These are phyloP conservation scores for Epicauta chinensis DNA, from an alignment of 1,140 invertebrate genomes.

Conservation along the genomic window DNA sequence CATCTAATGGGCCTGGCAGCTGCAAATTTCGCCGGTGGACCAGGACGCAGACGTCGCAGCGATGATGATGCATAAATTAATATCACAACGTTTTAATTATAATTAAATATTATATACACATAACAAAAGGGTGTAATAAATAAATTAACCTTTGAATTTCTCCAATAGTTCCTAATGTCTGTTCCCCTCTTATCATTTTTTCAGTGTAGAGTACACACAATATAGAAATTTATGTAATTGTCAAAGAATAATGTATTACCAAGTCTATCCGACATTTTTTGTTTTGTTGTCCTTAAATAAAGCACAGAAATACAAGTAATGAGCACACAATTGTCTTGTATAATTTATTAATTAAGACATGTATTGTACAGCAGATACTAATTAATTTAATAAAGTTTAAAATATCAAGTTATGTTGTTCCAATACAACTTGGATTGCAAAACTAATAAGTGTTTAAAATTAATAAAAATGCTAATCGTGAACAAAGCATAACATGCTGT, in stretches of 20 bases:
- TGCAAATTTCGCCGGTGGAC: constrained; percentile 79
- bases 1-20: constrained; percentile 82
- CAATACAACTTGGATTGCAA: no score
- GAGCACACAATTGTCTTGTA: constrained; percentile 6
- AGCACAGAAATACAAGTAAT: constrained; percentile 8
- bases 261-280: not conserved
- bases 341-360: constrained; percentile 11
- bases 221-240: constrained; percentile 2
- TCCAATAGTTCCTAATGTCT: constrained; percentile 16
- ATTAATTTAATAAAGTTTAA: constrained; percentile 15
- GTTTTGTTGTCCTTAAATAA: constrained; percentile 8
- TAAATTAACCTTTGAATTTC: not conserved
- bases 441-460: no score
- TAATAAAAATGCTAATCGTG: no score
- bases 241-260: constrained; percentile 7
- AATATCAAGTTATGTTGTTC: not conserved
- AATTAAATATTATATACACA: constrained; percentile 1
- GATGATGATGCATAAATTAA: constrained; percentile 40
- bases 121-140: not conserved
- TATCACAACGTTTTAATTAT: constrained; percentile 3
- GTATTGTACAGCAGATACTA: constrained; percentile 12
- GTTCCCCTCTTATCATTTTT: constrained; percentile 9
- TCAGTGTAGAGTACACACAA: constrained; percentile 2
- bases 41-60: constrained; percentile 73
- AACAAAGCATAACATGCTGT: no score